Percentiles rank a stretch among this genome's conserved stretches.
phyloP scores from a whole-genome alignment of 2,113 vertebrate species.

The Sinocyclocheilus rhinocerous region DNA sequence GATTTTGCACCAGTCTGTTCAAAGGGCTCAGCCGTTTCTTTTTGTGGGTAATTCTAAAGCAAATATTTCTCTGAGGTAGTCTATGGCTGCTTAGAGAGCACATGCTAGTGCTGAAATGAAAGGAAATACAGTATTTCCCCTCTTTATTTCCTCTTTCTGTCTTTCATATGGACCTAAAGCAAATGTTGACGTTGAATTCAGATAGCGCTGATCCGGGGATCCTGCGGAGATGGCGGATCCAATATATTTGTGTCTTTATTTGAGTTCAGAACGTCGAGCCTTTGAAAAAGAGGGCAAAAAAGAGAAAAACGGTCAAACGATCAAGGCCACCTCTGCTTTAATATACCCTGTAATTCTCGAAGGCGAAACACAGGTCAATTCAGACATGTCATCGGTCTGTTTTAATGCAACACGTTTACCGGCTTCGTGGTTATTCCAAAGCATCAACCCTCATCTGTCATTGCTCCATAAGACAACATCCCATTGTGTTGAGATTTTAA shows the following conservation, averaged over 20 bases:
- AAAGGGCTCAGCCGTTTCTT: slow-evolving; percentile 50
- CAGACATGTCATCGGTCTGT: neutral
- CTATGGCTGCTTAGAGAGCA: slow-evolving; percentile 44
- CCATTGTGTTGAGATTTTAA: slow-evolving; percentile 15
- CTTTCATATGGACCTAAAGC: slow-evolving; percentile 59
- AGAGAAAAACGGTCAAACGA: slow-evolving; percentile 1
- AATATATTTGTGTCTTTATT: slow-evolving; percentile 54
- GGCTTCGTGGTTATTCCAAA: neutral
- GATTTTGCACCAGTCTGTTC: slow-evolving; percentile 55
- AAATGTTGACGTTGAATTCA: slow-evolving; percentile 61
- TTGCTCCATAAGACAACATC: slow-evolving; percentile 1
- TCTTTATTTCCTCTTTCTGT: slow-evolving; percentile 52
- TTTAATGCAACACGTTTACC: neutral
- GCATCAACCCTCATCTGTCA: slow-evolving; percentile 13
- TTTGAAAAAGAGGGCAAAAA: slow-evolving; percentile 47
- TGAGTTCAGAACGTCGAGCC: slow-evolving; percentile 41
- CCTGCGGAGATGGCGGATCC: slow-evolving; percentile 58
- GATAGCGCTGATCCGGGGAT: slow-evolving; percentile 46
- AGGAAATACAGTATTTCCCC: slow-evolving; percentile 62
- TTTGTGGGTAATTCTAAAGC: slow-evolving; percentile 57
- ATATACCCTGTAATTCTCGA: neutral
- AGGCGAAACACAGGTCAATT: slow-evolving; percentile 7
- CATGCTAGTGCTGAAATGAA: slow-evolving; percentile 53
- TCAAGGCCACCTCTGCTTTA: slow-evolving; percentile 17
- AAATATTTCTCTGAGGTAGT: slow-evolving; percentile 59